Evolutionary conservation across 2,113 vertebrate species (phyloP).

Genomic region (Pitta sordida): DNA sequence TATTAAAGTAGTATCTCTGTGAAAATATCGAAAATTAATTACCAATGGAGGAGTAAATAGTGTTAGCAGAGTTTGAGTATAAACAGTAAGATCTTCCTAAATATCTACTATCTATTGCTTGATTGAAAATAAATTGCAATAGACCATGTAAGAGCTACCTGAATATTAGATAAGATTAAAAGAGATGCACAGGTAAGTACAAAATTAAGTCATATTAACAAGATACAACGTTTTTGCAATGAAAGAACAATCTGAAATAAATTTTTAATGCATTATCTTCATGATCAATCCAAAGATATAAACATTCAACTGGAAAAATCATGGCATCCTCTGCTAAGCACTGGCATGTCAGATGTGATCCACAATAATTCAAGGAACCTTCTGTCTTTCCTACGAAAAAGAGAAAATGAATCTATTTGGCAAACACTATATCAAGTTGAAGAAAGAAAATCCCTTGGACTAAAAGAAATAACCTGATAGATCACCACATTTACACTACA

Average conservation of each 20-base stretch:
- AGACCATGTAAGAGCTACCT: background rate
- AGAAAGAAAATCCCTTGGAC: background rate
- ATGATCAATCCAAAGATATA: background rate
- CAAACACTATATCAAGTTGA: background rate
- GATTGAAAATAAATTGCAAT: slow-evolving; percentile 19
- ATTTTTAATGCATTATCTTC: background rate
- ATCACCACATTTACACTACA: background rate
- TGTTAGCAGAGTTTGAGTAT: background rate
- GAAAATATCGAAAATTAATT: slow-evolving; percentile 53
- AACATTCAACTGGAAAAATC: background rate
- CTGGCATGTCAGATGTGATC: background rate
- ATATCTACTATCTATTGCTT: background rate
- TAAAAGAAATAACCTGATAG: background rate
- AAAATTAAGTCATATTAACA: background rate
- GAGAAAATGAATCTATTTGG: background rate
- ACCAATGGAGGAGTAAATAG: slow-evolving; percentile 49
- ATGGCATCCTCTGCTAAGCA: background rate
- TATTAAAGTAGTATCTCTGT: background rate
- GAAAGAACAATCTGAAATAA: background rate
- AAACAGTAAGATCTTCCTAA: slow-evolving; percentile 30
- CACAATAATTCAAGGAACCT: background rate
- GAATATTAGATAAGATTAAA: background rate
- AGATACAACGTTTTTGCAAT: background rate
- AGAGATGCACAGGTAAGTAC: background rate
- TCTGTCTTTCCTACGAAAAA: background rate